Conservation (phyloP, 2,888 invertebrate species). For the Liopterus haemorrhoidalis region DNA sequence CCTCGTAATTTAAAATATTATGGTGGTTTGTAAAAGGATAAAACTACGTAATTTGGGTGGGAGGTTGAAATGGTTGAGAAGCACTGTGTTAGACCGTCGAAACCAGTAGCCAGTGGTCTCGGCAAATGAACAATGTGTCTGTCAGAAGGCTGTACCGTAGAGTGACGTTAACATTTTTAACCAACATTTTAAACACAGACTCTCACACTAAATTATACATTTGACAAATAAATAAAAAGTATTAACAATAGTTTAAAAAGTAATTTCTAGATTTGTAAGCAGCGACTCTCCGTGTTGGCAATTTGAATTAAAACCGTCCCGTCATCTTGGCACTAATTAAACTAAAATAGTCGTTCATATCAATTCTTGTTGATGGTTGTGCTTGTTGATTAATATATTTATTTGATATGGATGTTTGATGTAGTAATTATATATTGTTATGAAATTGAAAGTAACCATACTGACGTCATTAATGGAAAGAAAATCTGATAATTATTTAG, state of each 20-base stretch:
- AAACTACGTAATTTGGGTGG: too few species aligned
- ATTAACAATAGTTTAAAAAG: constrained; percentile 38
- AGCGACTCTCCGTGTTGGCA: constrained; percentile 34
- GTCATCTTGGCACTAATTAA: constrained; percentile 42
- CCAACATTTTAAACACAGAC: too few species aligned
- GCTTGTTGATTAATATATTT: constrained; percentile 17
- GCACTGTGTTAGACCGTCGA: too few species aligned
- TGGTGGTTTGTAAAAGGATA: too few species aligned
- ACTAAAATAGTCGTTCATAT: constrained; percentile 34
- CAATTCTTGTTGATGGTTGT: constrained; percentile 21
- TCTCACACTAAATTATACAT: too few species aligned
- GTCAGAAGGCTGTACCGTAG: too few species aligned
- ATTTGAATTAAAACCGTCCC: constrained; percentile 40
- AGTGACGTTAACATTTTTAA: too few species aligned
- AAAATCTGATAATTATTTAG: constrained; percentile 22
- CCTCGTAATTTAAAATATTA: too few species aligned
- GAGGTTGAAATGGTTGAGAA: too few species aligned
- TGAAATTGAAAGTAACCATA: constrained; percentile 24
- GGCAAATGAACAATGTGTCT: too few species aligned
- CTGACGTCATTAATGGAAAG: constrained; percentile 24
- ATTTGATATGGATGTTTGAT: constrained; percentile 16
- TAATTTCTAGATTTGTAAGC: constrained; percentile 41
- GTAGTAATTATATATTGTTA: constrained; percentile 28
- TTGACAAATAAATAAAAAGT: too few species aligned
- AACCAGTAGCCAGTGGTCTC: too few species aligned